These are phyloP conservation scores for Eucera pruinosa DNA, from an alignment of 2,888 invertebrate genomes.

Conservation along the genomic window DNA sequence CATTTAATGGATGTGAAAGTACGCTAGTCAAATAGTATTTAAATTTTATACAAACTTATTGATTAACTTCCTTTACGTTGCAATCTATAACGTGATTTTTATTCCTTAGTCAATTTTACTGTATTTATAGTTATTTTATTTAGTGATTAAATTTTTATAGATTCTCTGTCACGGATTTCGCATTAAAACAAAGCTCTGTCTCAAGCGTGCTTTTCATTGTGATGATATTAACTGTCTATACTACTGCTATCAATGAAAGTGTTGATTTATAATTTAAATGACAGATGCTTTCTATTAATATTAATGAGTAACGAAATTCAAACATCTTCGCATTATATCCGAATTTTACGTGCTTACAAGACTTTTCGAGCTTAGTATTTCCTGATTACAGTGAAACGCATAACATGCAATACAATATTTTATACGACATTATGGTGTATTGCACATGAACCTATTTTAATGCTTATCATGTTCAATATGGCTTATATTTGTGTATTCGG, in stretches of 20 bases:
- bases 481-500: conserved; percentile 33
- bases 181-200: not conserved
- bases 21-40: too few relatives aligned
- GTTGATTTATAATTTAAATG: conserved; percentile 7
- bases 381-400: not conserved
- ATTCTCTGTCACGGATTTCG: conserved; percentile 19
- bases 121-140: not conserved
- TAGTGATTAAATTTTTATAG: too few relatives aligned
- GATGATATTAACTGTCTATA: conserved; percentile 22
- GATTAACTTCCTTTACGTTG: too few relatives aligned
- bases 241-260: not conserved
- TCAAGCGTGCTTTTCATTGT: not conserved
- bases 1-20: too few relatives aligned
- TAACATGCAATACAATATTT: conserved; percentile 1
- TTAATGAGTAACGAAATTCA: not conserved
- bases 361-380: conserved; percentile 2
- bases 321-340: conserved; percentile 10
- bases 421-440: conserved; percentile 79
- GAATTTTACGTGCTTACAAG: not conserved
- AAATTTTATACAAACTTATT: too few relatives aligned
- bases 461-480: conserved; percentile 46
- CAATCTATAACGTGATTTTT: too few relatives aligned
- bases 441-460: conserved; percentile 33
- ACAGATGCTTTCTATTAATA: conserved; percentile 40
- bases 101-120: too few relatives aligned